Evolutionary conservation across 2,888 invertebrate species (phyloP).

Genomic region (Nemotelus pantherinus): DNA sequence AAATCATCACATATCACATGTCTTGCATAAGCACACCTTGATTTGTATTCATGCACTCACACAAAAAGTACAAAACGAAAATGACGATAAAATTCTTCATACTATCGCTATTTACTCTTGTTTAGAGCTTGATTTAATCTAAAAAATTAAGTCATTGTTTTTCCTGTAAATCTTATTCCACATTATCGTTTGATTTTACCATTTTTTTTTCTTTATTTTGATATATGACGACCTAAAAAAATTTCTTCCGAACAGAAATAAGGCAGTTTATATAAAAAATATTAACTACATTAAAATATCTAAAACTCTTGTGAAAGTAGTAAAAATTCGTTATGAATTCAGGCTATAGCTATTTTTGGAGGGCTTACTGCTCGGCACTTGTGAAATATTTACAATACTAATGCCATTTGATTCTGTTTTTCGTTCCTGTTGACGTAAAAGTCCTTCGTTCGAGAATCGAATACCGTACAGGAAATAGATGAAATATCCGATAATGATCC

Average conservation of each 20-base stretch:
- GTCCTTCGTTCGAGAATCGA: conserved; percentile 74
- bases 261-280: too few relatives aligned
- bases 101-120: neutral
- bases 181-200: too few relatives aligned
- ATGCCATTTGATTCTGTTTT: conserved; percentile 4
- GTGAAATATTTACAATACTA: neutral
- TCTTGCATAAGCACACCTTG: conserved; percentile 18
- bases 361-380: conserved; percentile 8
- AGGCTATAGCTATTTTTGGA: conserved; percentile 27
- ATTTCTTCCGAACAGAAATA: too few relatives aligned
- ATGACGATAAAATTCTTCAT: neutral
- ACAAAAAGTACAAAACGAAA: conserved; percentile 1
- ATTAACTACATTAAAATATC: too few relatives aligned
- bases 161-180: too few relatives aligned
- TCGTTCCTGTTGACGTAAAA: neutral
- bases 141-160: too few relatives aligned
- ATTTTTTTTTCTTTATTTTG: too few relatives aligned
- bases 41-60: neutral
- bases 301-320: neutral
- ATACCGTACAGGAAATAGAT: conserved; percentile 91
- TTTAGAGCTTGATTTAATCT: too few relatives aligned
- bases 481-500: conserved; percentile 84
- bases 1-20: conserved; percentile 42
- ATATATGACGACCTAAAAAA: too few relatives aligned
- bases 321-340: conserved; percentile 31